Evolutionary conservation across 2,113 vertebrate species (phyloP).

Genomic region (Coturnix japonica): DNA sequence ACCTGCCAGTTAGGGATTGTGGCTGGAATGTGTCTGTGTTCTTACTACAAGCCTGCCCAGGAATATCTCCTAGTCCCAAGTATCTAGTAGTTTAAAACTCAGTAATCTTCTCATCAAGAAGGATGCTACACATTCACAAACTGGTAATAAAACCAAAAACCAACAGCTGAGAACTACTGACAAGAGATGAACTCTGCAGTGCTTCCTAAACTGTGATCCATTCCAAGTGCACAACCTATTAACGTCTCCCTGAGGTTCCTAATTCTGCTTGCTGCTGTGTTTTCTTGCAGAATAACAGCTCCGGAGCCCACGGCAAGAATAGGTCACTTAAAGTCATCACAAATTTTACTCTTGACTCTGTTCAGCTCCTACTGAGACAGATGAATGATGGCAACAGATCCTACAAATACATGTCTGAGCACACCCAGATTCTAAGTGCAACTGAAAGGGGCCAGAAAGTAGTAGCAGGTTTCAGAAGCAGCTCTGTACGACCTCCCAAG

Average conservation of each 20-base stretch:
- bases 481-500: neutral
- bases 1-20: neutral
- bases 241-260: neutral
- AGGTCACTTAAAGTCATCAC: neutral
- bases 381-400: neutral
- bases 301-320: neutral
- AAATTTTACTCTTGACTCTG: neutral
- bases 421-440: neutral
- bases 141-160: neutral
- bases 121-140: neutral
- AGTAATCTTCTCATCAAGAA: neutral
- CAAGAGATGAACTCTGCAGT: neutral
- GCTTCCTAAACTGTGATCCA: neutral
- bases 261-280: fast-evolving
- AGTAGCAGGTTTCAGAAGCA: neutral
- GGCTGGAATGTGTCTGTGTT: neutral
- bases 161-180: neutral
- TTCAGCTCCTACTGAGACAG: fast-evolving
- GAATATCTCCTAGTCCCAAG: neutral
- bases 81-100: neutral
- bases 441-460: neutral
- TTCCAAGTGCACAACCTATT: neutral
- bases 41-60: neutral
- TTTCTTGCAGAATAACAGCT: neutral
- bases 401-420: neutral